Conservation (phyloP, 2,888 invertebrate species). For the Chymomyza amoena region DNA sequence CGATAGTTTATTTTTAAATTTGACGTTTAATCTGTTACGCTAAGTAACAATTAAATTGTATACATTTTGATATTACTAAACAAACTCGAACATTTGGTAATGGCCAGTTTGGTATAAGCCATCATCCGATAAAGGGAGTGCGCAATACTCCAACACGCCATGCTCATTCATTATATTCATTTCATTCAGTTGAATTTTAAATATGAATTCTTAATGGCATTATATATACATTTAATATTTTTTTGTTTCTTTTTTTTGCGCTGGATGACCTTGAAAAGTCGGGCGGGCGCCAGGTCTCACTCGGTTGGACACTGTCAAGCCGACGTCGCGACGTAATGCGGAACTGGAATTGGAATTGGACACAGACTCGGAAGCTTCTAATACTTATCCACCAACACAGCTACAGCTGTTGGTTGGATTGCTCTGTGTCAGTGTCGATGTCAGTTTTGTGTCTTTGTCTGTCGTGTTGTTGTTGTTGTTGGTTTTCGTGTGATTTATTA, state of each 20-base stretch:
- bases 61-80: not conserved
- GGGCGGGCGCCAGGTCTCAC: constrained; percentile 30
- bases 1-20: constrained; percentile 23
- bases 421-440: not conserved
- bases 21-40: constrained; percentile 39
- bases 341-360: constrained; percentile 48
- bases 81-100: constrained; percentile 26
- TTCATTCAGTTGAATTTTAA: constrained; percentile 31
- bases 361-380: not conserved
- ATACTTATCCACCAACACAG: not conserved
- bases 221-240: constrained; percentile 7
- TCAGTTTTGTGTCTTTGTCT: constrained; percentile 24
- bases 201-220: constrained; percentile 8
- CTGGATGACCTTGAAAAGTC: constrained; percentile 48
- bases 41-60: not conserved
- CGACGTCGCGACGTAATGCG: constrained; percentile 54
- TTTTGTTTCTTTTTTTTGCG: constrained; percentile 14
- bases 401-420: not conserved
- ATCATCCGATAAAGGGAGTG: constrained; percentile 28
- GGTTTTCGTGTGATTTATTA: constrained; percentile 55
- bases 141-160: not conserved
- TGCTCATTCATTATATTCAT: constrained; percentile 46
- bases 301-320: constrained; percentile 56
- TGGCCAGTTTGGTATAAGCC: constrained; percentile 58
- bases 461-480: constrained; percentile 2